Evolutionary conservation across 2,888 invertebrate species (phyloP).

Genomic region (Xanthorhoe designata): DNA sequence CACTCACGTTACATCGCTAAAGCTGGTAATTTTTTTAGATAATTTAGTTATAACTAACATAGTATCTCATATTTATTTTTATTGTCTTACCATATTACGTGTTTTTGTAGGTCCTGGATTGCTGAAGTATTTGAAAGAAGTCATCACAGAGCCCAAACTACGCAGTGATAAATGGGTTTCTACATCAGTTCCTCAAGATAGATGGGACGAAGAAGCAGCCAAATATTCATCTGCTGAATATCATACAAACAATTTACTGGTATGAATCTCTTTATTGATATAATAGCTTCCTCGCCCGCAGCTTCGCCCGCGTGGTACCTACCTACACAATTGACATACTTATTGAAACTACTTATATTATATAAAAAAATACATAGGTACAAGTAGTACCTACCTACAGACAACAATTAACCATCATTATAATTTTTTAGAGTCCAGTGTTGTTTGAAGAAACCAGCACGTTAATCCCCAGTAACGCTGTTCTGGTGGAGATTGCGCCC

Average conservation of each 20-base stretch:
- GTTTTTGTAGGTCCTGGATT: constrained; percentile 76
- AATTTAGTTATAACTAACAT: neutral
- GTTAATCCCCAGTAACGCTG: constrained; percentile 90
- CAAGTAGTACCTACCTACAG: no score
- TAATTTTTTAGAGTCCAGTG: constrained; percentile 77
- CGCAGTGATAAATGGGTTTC: constrained; percentile 92
- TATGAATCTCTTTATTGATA: constrained; percentile 57
- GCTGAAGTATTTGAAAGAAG: constrained; percentile 82
- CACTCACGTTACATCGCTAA: constrained; percentile 91
- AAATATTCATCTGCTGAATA: constrained; percentile 91
- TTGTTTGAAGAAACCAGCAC: constrained; percentile 91
- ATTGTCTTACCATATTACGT: neutral
- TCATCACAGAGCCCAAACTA: constrained; percentile 85
- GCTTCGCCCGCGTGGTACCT: no score
- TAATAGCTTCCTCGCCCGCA: no score
- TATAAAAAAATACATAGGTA: no score
- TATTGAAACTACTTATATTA: no score
- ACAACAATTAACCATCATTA: neutral
- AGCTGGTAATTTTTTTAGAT: constrained; percentile 62
- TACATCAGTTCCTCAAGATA: constrained; percentile 88
- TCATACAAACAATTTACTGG: constrained; percentile 90
- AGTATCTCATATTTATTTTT: no score
- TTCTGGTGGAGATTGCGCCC: constrained; percentile 94
- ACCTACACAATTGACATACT: no score
- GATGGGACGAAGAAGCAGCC: constrained; percentile 81